Conservation (phyloP, 2,113 vertebrate genomes). For the Megaceryle torquata region DNA sequence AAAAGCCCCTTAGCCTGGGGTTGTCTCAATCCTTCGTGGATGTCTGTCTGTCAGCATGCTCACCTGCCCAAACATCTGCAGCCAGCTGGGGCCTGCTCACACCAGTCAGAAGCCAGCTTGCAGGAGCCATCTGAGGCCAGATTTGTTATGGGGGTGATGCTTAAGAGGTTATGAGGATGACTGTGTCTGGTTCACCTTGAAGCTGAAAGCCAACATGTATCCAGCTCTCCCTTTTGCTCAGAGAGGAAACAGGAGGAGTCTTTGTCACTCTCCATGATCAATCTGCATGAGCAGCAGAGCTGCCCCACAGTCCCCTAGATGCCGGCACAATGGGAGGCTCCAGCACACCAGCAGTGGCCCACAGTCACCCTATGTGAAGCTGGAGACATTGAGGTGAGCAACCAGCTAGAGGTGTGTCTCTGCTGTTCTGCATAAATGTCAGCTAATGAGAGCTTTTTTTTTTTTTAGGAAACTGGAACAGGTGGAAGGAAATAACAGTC, state of each 20-base stretch:
- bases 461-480: neutral
- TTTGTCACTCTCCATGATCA: neutral
- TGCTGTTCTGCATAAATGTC: neutral
- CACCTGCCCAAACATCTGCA: neutral
- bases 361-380: rapidly evolving
- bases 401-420: neutral
- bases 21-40: neutral
- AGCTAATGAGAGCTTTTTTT: neutral
- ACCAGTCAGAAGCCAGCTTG: neutral
- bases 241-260: neutral
- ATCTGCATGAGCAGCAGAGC: neutral
- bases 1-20: neutral
- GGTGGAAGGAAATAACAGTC: neutral
- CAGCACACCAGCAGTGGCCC: neutral
- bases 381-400: neutral
- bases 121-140: neutral
- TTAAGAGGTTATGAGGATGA: neutral
- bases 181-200: neutral
- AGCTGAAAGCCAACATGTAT: neutral
- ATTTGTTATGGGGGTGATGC: neutral
- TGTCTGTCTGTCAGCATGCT: neutral
- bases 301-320: neutral
- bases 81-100: neutral
- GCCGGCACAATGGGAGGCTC: neutral
- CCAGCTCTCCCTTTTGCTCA: neutral